Evolutionary conservation across 2,888 invertebrate species (phyloP).

Genomic region (Podabrus alpinus): DNA sequence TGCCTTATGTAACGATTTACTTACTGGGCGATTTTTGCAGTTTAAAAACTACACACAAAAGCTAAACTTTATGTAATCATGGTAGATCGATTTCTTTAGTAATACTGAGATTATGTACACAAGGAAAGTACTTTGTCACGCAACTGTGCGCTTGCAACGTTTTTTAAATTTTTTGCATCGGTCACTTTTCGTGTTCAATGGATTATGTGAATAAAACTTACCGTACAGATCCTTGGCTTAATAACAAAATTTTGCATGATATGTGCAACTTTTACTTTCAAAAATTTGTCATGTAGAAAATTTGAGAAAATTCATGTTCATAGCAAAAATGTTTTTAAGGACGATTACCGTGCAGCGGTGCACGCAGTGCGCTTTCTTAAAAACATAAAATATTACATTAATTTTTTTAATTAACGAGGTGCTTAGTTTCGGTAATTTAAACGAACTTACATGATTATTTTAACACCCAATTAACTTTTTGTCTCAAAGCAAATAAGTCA

Average conservation of each 20-base stretch:
- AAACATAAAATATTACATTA: neutral
- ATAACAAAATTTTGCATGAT: neutral
- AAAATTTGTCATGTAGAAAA: neutral
- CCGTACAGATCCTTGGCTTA: neutral
- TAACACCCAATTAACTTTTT: neutral
- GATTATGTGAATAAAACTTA: neutral
- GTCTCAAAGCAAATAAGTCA: no score
- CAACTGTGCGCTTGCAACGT: neutral
- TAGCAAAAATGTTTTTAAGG: neutral
- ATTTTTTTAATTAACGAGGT: neutral
- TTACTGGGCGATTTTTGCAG: neutral
- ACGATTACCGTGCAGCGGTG: neutral
- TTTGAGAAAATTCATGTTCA: neutral
- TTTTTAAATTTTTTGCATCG: neutral
- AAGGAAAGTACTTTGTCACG: neutral
- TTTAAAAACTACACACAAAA: neutral
- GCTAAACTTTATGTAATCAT: neutral
- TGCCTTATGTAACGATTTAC: neutral
- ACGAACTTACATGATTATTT: neutral
- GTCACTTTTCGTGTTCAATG: neutral
- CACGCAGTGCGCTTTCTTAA: neutral
- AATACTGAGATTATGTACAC: neutral
- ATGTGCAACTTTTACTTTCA: neutral
- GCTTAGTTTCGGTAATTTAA: neutral
- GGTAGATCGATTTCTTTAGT: neutral